Conservation (phyloP, 2,888 invertebrate species). For the Smittia sp. region DNA sequence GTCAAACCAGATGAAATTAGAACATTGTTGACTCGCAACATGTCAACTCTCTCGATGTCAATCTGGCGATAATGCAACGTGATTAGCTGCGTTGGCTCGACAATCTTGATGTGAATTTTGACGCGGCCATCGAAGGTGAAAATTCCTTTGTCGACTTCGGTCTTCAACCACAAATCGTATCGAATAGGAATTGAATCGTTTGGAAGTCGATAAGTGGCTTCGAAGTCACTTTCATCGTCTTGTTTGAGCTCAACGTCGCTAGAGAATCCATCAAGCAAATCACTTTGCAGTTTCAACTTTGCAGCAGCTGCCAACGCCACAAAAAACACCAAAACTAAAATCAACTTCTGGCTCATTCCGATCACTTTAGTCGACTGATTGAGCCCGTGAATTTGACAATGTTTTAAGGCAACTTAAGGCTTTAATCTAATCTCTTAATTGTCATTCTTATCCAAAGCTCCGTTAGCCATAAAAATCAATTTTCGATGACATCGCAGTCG, state of each 20-base stretch:
- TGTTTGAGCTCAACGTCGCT: not conserved
- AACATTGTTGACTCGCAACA: not conserved
- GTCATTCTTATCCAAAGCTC: too few relatives aligned
- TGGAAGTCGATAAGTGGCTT: conserved; percentile 6
- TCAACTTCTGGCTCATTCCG: too few relatives aligned
- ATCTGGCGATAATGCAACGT: not conserved
- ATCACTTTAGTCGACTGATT: too few relatives aligned
- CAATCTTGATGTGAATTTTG: not conserved
- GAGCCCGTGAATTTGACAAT: too few relatives aligned
- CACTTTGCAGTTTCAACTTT: too few relatives aligned
- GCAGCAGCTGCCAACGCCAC: too few relatives aligned
- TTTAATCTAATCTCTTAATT: too few relatives aligned
- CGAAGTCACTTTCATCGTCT: not conserved
- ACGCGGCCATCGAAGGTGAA: not conserved
- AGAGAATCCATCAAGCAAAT: too few relatives aligned
- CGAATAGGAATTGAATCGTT: conserved; percentile 17
- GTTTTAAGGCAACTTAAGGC: too few relatives aligned
- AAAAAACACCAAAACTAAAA: too few relatives aligned
- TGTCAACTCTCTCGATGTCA: not conserved
- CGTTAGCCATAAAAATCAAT: too few relatives aligned
- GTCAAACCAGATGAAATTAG: not conserved
- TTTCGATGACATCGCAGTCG: too few relatives aligned
- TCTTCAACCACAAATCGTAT: conserved; percentile 10
- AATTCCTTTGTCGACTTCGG: not conserved
- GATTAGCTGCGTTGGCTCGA: not conserved